A percentile compares a stretch with the other conserved stretches of the same genome.
Conservation (phyloP, 2,888 invertebrate genomes). For the Cephus runcator region DNA sequence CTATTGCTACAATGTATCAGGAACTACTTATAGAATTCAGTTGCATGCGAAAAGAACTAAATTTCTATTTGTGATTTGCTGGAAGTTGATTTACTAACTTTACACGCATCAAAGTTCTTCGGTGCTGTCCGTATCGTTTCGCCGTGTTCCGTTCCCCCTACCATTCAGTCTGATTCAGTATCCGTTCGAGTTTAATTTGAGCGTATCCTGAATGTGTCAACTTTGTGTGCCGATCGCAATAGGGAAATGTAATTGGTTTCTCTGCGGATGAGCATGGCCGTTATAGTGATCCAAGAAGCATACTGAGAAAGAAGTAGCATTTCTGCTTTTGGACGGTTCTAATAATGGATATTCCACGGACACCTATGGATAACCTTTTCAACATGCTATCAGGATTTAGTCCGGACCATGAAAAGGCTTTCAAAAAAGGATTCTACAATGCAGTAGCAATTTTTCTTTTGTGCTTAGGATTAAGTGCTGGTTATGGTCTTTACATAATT, state of each 20-base stretch:
- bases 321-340: neutral
- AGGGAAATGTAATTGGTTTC: neutral
- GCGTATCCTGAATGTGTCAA: too few relatives aligned
- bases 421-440: slow-evolving; percentile 92
- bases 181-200: too few relatives aligned
- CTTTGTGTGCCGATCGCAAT: slow-evolving; percentile 40
- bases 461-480: slow-evolving; percentile 74
- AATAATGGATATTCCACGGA: slow-evolving; percentile 66
- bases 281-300: neutral
- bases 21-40: too few relatives aligned
- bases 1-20: too few relatives aligned
- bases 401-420: slow-evolving; percentile 86
- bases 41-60: too few relatives aligned
- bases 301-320: neutral
- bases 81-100: too few relatives aligned
- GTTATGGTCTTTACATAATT: slow-evolving; percentile 84
- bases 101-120: too few relatives aligned
- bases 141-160: too few relatives aligned
- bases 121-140: too few relatives aligned
- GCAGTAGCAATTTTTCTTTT: slow-evolving; percentile 84
- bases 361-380: slow-evolving; percentile 76
- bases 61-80: too few relatives aligned
- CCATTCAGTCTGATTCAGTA: too few relatives aligned
- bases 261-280: neutral
- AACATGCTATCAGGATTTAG: slow-evolving; percentile 77